Evolutionary conservation across 1,140 invertebrate genomes (phyloP).

Genomic region (Tyrophagus putrescentiae): DNA sequence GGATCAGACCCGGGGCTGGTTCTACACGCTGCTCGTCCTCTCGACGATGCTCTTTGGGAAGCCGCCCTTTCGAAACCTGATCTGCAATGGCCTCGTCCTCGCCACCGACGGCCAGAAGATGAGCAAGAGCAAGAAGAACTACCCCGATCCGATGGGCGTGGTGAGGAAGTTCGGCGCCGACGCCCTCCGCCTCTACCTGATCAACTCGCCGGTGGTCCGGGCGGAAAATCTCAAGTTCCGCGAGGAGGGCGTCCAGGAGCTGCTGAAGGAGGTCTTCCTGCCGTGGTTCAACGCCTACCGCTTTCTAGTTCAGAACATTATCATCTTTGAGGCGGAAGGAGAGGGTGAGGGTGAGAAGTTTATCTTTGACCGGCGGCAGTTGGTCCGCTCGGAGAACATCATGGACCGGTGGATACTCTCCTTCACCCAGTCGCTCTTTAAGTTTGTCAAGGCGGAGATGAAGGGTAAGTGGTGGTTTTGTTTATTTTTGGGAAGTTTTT

Average conservation of each 20-base stretch:
- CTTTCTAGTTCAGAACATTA: slow-evolving; percentile 83
- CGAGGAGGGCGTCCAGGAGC: slow-evolving; percentile 87
- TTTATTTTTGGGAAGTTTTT: slow-evolving; percentile 2
- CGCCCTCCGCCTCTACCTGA: slow-evolving; percentile 82
- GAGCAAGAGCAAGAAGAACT: slow-evolving; percentile 98
- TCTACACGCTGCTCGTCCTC: slow-evolving; percentile 90
- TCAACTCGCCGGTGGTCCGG: slow-evolving; percentile 93
- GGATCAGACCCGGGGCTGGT: slow-evolving; percentile 98
- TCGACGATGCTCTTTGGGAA: slow-evolving; percentile 92
- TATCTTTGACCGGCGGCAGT: slow-evolving; percentile 13
- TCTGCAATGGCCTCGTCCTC: slow-evolving; percentile 84
- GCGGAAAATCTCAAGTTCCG: slow-evolving; percentile 93
- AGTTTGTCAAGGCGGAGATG: slow-evolving; percentile 86
- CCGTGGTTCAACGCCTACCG: slow-evolving; percentile 99
- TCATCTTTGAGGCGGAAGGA: slow-evolving; percentile 55
- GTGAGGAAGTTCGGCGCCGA: slow-evolving; percentile 91
- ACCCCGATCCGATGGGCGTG: slow-evolving; percentile 85
- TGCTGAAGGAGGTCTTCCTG: slow-evolving; percentile 93
- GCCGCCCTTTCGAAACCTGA: slow-evolving; percentile 92
- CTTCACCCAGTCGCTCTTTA: slow-evolving; percentile 78
- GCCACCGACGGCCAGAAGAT: slow-evolving; percentile 96
- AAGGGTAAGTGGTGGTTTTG: slow-evolving; percentile 31
- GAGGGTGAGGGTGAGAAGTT: slow-evolving; percentile 4
- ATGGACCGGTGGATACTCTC: slow-evolving; percentile 98
- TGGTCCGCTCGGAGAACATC: slow-evolving; percentile 47